Conservation (phyloP, 1,140 invertebrate genomes). For the Drosophila lini region DNA sequence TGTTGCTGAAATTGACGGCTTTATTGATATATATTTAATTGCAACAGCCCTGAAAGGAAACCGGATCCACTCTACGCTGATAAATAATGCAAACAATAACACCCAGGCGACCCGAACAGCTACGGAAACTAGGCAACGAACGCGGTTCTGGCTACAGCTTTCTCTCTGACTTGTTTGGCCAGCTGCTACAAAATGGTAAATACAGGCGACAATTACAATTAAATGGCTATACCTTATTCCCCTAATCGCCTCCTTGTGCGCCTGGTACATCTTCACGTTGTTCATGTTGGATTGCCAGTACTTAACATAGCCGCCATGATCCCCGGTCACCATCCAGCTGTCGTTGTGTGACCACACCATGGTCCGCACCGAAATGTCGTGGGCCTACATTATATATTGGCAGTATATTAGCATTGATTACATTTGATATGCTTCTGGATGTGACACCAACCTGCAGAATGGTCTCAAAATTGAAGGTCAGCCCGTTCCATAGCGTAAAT, state of each 20-base stretch:
- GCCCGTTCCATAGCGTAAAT: constrained; percentile 99
- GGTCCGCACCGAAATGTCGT: constrained; percentile 98
- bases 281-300: constrained; percentile 99
- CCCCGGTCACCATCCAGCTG: constrained; percentile 99
- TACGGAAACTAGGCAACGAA: constrained; percentile 13
- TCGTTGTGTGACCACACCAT: constrained; percentile 99
- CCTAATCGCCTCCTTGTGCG: constrained; percentile 99
- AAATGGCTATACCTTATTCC: constrained; percentile 94
- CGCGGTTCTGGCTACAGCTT: constrained; percentile 16
- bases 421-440: background rate
- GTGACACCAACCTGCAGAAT: constrained; percentile 94
- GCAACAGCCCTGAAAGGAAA: constrained; percentile 58
- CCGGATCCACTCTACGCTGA: constrained; percentile 22
- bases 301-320: constrained; percentile 99
- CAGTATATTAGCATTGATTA: background rate
- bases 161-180: constrained; percentile 32
- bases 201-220: constrained; percentile 68
- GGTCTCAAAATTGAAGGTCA: constrained; percentile 99
- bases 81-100: constrained; percentile 3
- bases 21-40: constrained; percentile 52
- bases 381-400: constrained; percentile 90
- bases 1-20: constrained; percentile 63
- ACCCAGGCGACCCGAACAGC: constrained; percentile 19
- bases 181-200: constrained; percentile 68
- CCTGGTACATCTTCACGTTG: constrained; percentile 99